Evolutionary conservation across 2,113 vertebrate species (phyloP), one percentile per base, ranked within the genome.

Genomic region (Pituophis catenifer): DNA sequence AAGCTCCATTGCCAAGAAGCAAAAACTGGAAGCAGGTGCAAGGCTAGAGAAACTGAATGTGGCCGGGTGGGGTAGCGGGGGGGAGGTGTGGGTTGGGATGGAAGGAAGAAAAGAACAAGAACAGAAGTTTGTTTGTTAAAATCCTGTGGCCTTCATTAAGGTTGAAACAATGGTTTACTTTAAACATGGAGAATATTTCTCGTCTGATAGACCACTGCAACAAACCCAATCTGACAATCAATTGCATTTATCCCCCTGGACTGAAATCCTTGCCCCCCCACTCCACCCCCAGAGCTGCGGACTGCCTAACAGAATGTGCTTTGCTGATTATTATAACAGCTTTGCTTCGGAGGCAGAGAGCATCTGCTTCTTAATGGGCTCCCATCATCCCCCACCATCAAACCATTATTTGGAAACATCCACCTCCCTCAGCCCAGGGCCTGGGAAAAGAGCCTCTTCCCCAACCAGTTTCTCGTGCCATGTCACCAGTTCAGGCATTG

Each of bases 21-120:
- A 97, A 97, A 98, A 98, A 97, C 97, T 96, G 96, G 96, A 98
- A 98, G 97, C 98, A 98, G 98, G 98, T 98, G 98, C 97, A 97
- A 95, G 94, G 94, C 93, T 92, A 97, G 93, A 97, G 96, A 95
- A 96, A 96, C 95, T 96, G 96, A 97, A 96, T 95, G 96, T 94
- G 95, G 96, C 96, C 94, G 94, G 44, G 26, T 29, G 3, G 15
- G 2, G 8, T 48, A 93, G 65, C 6, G 65, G 10, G 88, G 26
- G 23, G 50, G 86, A 26, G 24, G 58, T 59, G 58, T n/a, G 38
- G 58, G 48, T 2, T 26, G 54, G 33, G 23, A 48, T 52, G 38
- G 44, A 33, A 50, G 94, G 89, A 92, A 86, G 75, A 94, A 94
- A 90, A 92, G 70, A 87, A 91, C 95, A 92, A 96, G 94, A 97